phyloP scores from a whole-genome alignment of 2,888 invertebrate genomes.

The Molanna angustata region DNA sequence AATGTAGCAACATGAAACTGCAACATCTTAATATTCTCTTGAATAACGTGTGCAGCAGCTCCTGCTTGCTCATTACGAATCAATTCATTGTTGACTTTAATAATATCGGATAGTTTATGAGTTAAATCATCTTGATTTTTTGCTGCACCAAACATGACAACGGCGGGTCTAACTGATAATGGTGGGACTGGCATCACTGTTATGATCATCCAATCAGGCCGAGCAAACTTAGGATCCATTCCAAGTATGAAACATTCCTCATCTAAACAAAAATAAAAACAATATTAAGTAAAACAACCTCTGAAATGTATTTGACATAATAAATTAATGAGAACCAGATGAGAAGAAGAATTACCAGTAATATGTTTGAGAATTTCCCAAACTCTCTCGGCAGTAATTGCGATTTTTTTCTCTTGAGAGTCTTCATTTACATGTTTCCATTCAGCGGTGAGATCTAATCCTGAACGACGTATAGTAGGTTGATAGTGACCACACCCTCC shows the following conservation, averaged over 20 bases:
- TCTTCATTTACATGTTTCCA: conserved; percentile 99
- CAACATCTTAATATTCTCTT: conserved; percentile 95
- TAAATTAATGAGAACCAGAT: too few relatives aligned
- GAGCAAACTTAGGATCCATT: conserved; percentile 96
- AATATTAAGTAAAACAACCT: not conserved
- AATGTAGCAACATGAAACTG: conserved; percentile 99
- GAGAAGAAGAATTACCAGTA: conserved; percentile 60
- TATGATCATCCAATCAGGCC: conserved; percentile 99
- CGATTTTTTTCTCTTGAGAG: conserved; percentile 94
- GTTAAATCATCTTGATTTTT: conserved; percentile 99
- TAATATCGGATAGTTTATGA: conserved; percentile 97
- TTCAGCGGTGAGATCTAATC: conserved; percentile 92
- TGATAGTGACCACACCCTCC: conserved; percentile 99
- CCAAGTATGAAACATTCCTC: conserved; percentile 93
- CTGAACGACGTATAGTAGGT: conserved; percentile 85
- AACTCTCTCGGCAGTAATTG: conserved; percentile 91
- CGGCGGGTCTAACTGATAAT: conserved; percentile 92
- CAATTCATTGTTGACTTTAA: conserved; percentile 96
- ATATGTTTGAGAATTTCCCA: conserved; percentile 96
- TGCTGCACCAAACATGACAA: conserved; percentile 99
- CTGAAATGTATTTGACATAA: not conserved
- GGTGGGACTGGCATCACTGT: conserved; percentile 98
- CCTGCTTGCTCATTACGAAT: conserved; percentile 94
- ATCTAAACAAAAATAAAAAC: conserved; percentile 52
- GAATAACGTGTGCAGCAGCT: conserved; percentile 95